Evolutionary conservation across 2,888 invertebrate genomes (phyloP).

Genomic region (Orgyia antiqua): DNA sequence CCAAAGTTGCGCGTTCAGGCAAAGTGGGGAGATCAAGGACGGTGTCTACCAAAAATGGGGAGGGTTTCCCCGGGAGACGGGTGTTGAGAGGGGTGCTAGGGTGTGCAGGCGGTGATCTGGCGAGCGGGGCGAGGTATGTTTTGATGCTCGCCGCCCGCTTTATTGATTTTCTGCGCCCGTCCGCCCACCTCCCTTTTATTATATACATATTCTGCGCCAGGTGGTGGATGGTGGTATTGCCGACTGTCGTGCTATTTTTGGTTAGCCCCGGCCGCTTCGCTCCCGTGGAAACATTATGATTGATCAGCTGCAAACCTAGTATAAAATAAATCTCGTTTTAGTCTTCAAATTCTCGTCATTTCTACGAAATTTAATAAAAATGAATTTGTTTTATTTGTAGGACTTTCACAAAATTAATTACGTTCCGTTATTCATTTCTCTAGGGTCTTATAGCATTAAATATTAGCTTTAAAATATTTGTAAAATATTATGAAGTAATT

Average conservation of each 20-base stretch:
- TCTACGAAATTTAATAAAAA: no score
- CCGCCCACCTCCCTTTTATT: constrained; percentile 59
- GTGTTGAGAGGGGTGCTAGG: constrained; percentile 20
- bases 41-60: constrained; percentile 76
- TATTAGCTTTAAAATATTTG: no score
- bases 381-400: no score
- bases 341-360: constrained; percentile 31
- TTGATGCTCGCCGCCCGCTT: constrained; percentile 72
- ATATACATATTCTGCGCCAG: constrained; percentile 54
- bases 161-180: constrained; percentile 71
- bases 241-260: constrained; percentile 67
- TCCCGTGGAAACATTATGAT: constrained; percentile 53
- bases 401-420: no score
- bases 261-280: constrained; percentile 49
- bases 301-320: constrained; percentile 45
- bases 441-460: no score
- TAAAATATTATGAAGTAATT: no score
- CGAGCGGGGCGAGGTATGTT: constrained; percentile 54
- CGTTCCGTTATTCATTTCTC: no score
- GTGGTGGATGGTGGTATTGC: constrained; percentile 49
- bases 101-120: constrained; percentile 36
- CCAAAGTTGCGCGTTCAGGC: constrained; percentile 66
- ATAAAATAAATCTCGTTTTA: constrained; percentile 35
- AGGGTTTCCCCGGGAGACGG: constrained; percentile 73
- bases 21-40: constrained; percentile 69